phyloP scores from a whole-genome alignment of 2,797 vertebrate species.

The Forpus xanthops region DNA sequence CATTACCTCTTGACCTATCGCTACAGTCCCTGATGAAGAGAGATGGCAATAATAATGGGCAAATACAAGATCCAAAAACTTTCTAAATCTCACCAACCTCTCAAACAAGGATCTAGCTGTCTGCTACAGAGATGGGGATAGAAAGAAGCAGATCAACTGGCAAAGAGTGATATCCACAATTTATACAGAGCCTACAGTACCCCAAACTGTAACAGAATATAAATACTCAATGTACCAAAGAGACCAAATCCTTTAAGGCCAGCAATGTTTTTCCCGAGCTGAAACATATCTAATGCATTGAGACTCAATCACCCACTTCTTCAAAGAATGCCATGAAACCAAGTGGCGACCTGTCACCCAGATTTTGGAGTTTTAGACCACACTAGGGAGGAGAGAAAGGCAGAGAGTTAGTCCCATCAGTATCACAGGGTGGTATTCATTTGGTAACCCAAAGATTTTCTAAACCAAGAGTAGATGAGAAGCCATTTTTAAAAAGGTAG shows the following conservation, averaged over 20 bases:
- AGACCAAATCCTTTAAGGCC: background rate
- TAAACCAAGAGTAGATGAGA: background rate
- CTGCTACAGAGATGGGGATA: background rate
- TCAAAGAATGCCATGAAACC: background rate
- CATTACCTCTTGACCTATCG: background rate
- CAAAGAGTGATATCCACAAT: accelerated
- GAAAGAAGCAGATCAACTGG: background rate
- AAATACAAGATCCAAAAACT: background rate
- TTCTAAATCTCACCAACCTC: background rate
- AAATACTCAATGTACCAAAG: background rate
- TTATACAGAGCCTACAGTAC: background rate
- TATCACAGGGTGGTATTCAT: background rate
- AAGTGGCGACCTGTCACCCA: background rate
- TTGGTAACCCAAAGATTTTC: background rate
- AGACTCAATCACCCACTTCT: background rate
- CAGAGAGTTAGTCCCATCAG: background rate
- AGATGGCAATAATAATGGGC: background rate
- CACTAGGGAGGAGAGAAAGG: background rate
- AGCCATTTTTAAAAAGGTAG: background rate
- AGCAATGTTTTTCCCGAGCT: background rate
- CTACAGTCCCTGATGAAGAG: background rate
- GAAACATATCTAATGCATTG: background rate
- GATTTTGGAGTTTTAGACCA: background rate
- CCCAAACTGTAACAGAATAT: background rate
- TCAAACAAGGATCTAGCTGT: background rate